Evolutionary conservation across 2,113 vertebrate genomes (phyloP).

Genomic region (Microtus richardsoni): DNA sequence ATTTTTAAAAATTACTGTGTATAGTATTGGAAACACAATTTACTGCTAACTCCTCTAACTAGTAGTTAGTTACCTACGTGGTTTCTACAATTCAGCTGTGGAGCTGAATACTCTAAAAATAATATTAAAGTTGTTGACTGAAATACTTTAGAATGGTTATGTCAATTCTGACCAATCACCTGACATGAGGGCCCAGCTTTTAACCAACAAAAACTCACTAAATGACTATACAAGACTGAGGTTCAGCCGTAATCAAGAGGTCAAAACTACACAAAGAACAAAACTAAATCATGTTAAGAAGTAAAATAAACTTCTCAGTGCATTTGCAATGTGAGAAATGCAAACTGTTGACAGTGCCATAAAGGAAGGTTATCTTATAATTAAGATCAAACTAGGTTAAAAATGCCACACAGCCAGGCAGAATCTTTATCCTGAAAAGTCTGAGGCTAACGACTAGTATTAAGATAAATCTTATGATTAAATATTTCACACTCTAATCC

Average conservation of each 20-base stretch:
- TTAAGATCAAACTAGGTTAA: not conserved
- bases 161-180: conserved; percentile 12
- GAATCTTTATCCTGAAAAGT: not conserved
- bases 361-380: not conserved
- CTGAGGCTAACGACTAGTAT: not conserved
- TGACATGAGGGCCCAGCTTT: conserved; percentile 9
- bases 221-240: conserved; percentile 31
- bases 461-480: not conserved
- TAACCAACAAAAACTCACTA: conserved; percentile 50
- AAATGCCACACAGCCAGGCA: not conserved
- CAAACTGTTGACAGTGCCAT: not conserved
- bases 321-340: not conserved
- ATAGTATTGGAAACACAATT: not conserved
- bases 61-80: not conserved
- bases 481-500: not conserved
- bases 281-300: not conserved
- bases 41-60: not conserved
- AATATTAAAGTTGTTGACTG: not conserved
- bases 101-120: conserved; percentile 26
- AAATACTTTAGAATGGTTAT: conserved; percentile 27
- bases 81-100: conserved; percentile 41
- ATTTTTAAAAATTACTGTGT: conserved; percentile 27
- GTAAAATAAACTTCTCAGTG: not conserved
- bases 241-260: conserved; percentile 12
- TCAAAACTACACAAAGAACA: conserved; percentile 29